phyloP scores from a whole-genome alignment of 2,888 invertebrate genomes.

The Agrochola litura region DNA sequence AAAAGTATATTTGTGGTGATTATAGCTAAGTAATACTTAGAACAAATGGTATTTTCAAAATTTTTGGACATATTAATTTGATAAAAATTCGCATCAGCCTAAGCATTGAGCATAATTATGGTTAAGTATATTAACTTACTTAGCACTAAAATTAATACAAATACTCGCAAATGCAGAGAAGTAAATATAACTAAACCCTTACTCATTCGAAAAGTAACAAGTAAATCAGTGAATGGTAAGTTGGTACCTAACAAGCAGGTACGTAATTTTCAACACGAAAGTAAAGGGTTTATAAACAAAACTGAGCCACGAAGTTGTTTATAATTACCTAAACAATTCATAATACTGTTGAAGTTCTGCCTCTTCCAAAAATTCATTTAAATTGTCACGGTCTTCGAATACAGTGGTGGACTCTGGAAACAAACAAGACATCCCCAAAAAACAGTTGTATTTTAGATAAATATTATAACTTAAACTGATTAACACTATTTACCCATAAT shows the following conservation, averaged over 20 bases:
- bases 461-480: constrained; percentile 46
- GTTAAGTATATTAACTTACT: background rate
- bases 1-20: too few species aligned
- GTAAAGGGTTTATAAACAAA: constrained; percentile 11
- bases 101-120: background rate
- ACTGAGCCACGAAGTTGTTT: constrained; percentile 5
- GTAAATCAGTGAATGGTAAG: constrained; percentile 2
- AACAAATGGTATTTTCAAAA: background rate
- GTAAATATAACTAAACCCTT: background rate
- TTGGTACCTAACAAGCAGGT: background rate
- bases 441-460: constrained; percentile 33
- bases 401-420: constrained; percentile 74
- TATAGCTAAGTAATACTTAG: background rate
- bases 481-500: constrained; percentile 73
- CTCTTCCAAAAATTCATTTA: constrained; percentile 96
- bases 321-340: constrained; percentile 92
- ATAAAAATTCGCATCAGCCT: constrained; percentile 17
- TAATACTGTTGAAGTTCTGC: constrained; percentile 98
- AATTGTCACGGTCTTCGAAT: constrained; percentile 77
- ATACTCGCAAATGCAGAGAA: constrained; percentile 26
- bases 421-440: constrained; percentile 66
- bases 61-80: background rate
- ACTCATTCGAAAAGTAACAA: background rate
- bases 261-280: constrained; percentile 1
- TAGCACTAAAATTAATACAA: background rate